These are phyloP conservation scores for Pandemis heparana DNA, from an alignment of 2,888 invertebrate species.

Conservation along the genomic window DNA sequence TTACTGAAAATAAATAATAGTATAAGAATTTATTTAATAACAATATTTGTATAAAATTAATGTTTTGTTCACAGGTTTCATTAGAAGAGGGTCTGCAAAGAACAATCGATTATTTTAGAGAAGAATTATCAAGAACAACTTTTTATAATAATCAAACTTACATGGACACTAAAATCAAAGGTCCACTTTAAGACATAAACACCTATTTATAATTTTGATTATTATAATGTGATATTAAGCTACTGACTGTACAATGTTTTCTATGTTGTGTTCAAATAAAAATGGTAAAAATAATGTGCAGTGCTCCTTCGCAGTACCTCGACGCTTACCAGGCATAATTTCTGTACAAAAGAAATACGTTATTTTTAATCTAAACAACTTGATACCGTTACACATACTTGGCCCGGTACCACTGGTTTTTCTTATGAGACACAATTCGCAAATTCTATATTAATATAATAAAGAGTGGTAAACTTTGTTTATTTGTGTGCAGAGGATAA, in stretches of 20 bases:
- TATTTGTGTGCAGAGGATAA: no score
- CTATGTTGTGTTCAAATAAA: conserved; percentile 43
- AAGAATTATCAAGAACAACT: conserved; percentile 89
- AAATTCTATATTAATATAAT: no score
- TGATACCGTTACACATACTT: no score
- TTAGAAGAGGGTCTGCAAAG: conserved; percentile 94
- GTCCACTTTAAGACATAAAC: conserved; percentile 55
- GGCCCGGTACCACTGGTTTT: no score
- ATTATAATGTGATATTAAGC: conserved; percentile 74
- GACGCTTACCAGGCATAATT: no score
- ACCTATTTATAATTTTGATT: conserved; percentile 18
- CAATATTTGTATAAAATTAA: not conserved
- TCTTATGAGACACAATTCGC: no score
- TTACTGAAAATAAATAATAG: no score
- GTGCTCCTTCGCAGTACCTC: no score
- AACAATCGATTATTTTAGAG: conserved; percentile 97
- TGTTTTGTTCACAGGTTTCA: conserved; percentile 85
- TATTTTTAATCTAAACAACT: no score
- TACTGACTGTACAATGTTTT: conserved; percentile 48
- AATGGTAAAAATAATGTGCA: conserved; percentile 18
- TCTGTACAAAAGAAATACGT: no score
- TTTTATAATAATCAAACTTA: conserved; percentile 81
- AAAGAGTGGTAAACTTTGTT: no score
- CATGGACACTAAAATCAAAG: conserved; percentile 73
- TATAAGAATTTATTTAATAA: not conserved